These are phyloP conservation scores for Alcis repandata DNA, from an alignment of 2,888 invertebrate genomes.

Conservation along the genomic window DNA sequence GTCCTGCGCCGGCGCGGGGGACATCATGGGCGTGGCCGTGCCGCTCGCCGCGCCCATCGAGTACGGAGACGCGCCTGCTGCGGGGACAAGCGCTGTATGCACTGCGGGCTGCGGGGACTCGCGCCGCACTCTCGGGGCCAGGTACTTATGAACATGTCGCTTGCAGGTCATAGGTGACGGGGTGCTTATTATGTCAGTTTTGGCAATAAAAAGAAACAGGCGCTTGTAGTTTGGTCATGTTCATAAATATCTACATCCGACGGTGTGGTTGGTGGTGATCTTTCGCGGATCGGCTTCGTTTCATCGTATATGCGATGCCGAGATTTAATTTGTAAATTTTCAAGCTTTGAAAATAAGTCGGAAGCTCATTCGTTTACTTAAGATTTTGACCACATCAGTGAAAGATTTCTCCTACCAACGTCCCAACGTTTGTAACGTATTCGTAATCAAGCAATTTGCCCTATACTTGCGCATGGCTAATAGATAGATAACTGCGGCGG, in stretches of 20 bases:
- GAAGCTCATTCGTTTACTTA: too few relatives aligned
- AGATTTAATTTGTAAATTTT: too few relatives aligned
- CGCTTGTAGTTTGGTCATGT: neutral
- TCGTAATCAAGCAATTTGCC: constrained; percentile 25
- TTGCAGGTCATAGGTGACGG: neutral
- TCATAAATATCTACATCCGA: constrained; percentile 2
- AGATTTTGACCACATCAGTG: constrained; percentile 21
- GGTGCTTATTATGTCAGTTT: too few relatives aligned
- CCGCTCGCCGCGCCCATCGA: constrained; percentile 96
- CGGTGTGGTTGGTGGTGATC: neutral
- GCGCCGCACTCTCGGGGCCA: constrained; percentile 14
- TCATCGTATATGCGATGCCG: neutral
- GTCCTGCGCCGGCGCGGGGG: constrained; percentile 96
- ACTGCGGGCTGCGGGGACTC: constrained; percentile 3
- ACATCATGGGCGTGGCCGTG: constrained; percentile 98
- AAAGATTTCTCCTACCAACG: constrained; percentile 30
- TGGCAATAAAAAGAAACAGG: neutral
- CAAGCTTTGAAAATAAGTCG: too few relatives aligned
- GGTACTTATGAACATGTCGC: neutral
- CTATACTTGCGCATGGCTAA: constrained; percentile 20
- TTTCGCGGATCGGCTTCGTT: neutral
- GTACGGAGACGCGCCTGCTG: constrained; percentile 93
- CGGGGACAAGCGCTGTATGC: constrained; percentile 56
- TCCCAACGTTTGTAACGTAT: neutral
- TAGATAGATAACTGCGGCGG: constrained; percentile 8